Base-by-base conservation (phyloP, 2,113 vertebrate species). In the Brienomyrus longianalis region DNA sequence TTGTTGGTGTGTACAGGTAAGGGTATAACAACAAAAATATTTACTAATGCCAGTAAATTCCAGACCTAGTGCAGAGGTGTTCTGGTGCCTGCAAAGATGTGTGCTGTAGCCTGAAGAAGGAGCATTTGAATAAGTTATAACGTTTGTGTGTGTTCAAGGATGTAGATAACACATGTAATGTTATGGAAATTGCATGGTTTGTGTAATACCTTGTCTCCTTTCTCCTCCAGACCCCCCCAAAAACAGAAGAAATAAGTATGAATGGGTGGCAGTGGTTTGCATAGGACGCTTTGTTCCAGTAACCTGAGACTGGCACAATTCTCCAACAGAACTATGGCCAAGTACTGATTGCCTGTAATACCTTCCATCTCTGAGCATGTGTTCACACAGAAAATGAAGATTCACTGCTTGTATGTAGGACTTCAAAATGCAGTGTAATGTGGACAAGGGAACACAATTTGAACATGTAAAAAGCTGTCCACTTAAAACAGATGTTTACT, bases 1-100 rank as follows among this genome's bases (percentile, higher is more conserved):
- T 99, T 5, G 98, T 99, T 10, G 98, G 98, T 3, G 93, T 98
- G 9, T 99, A 99, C 96, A 97, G 98, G 98, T 98, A 93, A n/a
- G 88, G 66, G 74, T 6, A 5, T 70, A 27, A n/a, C 8, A 62
- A 62, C 11, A 15, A 39, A 62, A 23, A 17, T 15, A 17, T 66
- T 6, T 23, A 7, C 11, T 59, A 3, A 5, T 45, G 7, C 59
- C 59, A 74, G 19, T 39, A 77, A 77, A 13, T 27, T 74, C 9
- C 31, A 77, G 27, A 43, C 74, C 74, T 77, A 35, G 27, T 77
- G 11, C 70, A 77, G 15, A 19, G 27, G 27, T 70, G 35, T 35
- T 39, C 70, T 80, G 74, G 2, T 35, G 15, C 35, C 35, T 80
- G 6, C 70, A 39, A 43, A 80, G 39, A 43, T 80, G 31, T 13